Conservation (phyloP, 2,797 vertebrate species). For the Aeoliscus strigatus region DNA sequence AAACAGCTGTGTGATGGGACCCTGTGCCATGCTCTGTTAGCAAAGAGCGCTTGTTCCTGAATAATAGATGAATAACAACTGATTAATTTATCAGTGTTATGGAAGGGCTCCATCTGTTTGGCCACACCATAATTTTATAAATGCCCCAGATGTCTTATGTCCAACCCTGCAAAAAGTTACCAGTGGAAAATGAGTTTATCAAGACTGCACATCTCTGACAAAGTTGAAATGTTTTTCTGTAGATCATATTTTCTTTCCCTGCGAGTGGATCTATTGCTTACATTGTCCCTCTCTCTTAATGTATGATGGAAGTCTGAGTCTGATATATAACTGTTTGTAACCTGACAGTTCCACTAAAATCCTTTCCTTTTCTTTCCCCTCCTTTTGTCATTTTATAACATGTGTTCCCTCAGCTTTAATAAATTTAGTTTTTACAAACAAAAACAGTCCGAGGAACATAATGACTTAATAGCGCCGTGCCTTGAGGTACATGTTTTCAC, state of each 20-base stretch:
- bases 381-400: slow-evolving; percentile 24
- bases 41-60: slow-evolving; percentile 54
- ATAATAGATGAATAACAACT: slow-evolving; percentile 72
- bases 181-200: neutral
- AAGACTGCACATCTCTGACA: slow-evolving; percentile 11
- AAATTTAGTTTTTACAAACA: slow-evolving; percentile 7
- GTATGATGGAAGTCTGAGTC: slow-evolving; percentile 26
- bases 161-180: slow-evolving; percentile 2
- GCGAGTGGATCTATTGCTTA: slow-evolving; percentile 7
- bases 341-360: slow-evolving; percentile 14
- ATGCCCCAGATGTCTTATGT: slow-evolving; percentile 19
- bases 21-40: slow-evolving; percentile 40
- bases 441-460: slow-evolving; percentile 5
- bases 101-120: slow-evolving; percentile 56
- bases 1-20: slow-evolving; percentile 3
- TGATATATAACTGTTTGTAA: slow-evolving; percentile 11
- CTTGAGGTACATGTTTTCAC: neutral
- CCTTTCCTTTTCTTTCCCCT: neutral
- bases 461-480: slow-evolving; percentile 4
- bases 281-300: slow-evolving; percentile 12
- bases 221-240: slow-evolving; percentile 19
- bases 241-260: slow-evolving; percentile 20
- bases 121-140: slow-evolving; percentile 30
- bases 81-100: slow-evolving; percentile 73
- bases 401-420: slow-evolving; percentile 9